Conservation (phyloP, 2,797 vertebrate genomes). For the Percopsis omiscomaycus region DNA sequence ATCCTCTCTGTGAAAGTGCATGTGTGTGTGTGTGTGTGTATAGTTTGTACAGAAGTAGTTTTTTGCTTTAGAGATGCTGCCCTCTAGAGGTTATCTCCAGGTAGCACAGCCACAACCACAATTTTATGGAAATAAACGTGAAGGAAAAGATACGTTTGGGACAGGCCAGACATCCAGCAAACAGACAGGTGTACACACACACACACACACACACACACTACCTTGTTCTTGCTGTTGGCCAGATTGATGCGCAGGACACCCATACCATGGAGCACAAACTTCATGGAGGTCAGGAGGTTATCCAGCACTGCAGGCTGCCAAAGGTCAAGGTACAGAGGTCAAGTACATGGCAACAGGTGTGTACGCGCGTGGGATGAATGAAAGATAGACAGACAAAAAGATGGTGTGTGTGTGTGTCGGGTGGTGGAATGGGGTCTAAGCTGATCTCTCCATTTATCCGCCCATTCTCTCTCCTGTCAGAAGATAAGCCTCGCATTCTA, state of each 20-base stretch:
- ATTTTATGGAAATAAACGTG: background rate
- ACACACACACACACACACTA: slow-evolving; percentile 25
- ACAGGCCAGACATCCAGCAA: background rate
- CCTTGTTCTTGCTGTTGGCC: slow-evolving; percentile 78
- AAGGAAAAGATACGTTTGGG: background rate
- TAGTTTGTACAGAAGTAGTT: background rate
- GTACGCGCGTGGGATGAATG: background rate
- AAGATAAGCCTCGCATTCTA: slow-evolving; percentile 67
- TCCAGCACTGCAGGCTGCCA: slow-evolving; percentile 78
- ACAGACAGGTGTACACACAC: background rate
- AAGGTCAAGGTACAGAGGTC: slow-evolving; percentile 23
- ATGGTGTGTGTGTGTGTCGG: slow-evolving; percentile 2
- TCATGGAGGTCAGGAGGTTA: slow-evolving; percentile 83
- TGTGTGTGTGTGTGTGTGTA: slow-evolving; percentile 1
- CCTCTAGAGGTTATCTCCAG: slow-evolving; percentile 47
- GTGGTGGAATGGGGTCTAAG: background rate
- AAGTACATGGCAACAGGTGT: slow-evolving; percentile 9
- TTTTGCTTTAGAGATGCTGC: slow-evolving; percentile 36
- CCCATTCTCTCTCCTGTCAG: slow-evolving; percentile 34
- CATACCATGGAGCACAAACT: slow-evolving; percentile 83
- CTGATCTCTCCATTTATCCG: slow-evolving; percentile 1
- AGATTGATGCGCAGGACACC: slow-evolving; percentile 78
- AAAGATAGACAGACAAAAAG: background rate
- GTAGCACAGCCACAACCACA: slow-evolving; percentile 15
- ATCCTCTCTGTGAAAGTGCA: background rate